A percentile compares a stretch with the other conserved stretches of the same genome.
Conservation (phyloP, 2,888 invertebrate genomes). For the Sialis fuliginosa region DNA sequence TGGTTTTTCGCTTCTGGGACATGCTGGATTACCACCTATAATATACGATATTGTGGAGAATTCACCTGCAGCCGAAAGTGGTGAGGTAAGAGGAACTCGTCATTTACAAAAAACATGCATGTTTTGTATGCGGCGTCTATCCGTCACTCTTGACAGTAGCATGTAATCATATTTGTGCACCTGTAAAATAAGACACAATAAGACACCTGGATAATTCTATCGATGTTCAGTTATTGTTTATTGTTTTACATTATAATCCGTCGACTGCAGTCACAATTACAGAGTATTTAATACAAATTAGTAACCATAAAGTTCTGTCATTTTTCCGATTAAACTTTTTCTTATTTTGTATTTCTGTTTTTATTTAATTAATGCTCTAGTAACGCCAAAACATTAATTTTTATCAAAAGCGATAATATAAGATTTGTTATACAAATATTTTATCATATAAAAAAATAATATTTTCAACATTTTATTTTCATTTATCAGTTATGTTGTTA, state of each 20-base stretch:
- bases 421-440: too few species aligned
- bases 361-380: too few species aligned
- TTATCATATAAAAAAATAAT: too few species aligned
- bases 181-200: slow-evolving; percentile 4
- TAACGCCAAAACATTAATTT: too few species aligned
- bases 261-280: too few species aligned
- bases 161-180: slow-evolving; percentile 8
- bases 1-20: slow-evolving; percentile 80
- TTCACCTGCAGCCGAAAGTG: slow-evolving; percentile 81
- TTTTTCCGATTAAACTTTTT: too few species aligned
- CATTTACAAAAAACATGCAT: not conserved
- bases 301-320: too few species aligned
- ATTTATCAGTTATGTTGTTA: too few species aligned
- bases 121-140: slow-evolving; percentile 5
- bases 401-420: too few species aligned
- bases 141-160: slow-evolving; percentile 7
- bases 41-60: slow-evolving; percentile 87
- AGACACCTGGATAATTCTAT: not conserved
- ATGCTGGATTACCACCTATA: slow-evolving; percentile 82
- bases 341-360: too few species aligned
- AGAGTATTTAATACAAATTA: too few species aligned
- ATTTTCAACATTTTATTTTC: too few species aligned
- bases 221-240: not conserved
- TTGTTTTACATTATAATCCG: not conserved
- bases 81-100: slow-evolving; percentile 45